These are phyloP conservation scores for Chloropsis cyanopogon DNA, from an alignment of 2,113 vertebrate genomes.

Conservation along the genomic window DNA sequence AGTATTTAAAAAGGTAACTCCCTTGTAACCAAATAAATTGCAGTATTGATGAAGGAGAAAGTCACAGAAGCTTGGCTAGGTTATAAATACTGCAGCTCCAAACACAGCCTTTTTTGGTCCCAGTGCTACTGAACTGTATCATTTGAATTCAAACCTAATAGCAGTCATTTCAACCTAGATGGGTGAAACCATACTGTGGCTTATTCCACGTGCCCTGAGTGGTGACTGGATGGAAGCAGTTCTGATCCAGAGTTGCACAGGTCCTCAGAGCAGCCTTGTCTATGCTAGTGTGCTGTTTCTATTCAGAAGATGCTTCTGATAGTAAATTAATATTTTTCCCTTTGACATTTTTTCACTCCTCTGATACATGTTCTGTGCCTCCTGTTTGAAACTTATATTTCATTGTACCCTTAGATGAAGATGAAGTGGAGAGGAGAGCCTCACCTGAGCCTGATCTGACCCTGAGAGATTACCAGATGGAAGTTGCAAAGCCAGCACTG, in stretches of 20 bases:
- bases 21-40: not conserved
- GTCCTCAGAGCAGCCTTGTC: not conserved
- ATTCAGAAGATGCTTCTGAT: not conserved
- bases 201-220: not conserved
- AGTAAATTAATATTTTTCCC: not conserved
- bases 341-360: not conserved
- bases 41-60: not conserved
- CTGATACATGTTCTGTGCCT: not conserved
- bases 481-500: constrained; percentile 86
- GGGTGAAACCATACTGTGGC: not conserved
- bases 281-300: not conserved
- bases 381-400: not conserved
- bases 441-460: constrained; percentile 74
- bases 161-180: not conserved
- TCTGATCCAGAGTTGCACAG: not conserved
- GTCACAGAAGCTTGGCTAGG: not conserved
- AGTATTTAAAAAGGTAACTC: not conserved
- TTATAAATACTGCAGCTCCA: not conserved
- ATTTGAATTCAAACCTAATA: not conserved
- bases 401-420: constrained; percentile 45
- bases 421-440: constrained; percentile 28
- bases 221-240: not conserved
- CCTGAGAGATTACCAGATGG: constrained; percentile 90
- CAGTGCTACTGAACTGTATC: not conserved
- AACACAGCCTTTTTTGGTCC: not conserved